phyloP scores from a whole-genome alignment of 2,888 invertebrate species.

The Drosophila vallismaia region DNA sequence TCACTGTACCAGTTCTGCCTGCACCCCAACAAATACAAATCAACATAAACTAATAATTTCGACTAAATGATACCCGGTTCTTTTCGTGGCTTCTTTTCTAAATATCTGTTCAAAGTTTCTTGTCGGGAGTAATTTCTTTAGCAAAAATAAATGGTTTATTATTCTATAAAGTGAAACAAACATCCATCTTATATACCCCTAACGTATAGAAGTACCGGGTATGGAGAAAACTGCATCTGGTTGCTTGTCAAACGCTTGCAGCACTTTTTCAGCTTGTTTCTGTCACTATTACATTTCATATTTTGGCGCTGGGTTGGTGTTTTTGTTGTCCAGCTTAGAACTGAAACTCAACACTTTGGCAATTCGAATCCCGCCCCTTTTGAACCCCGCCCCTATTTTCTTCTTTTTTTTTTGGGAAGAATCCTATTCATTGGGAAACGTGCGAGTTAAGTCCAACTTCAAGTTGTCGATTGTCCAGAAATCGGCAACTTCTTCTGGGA shows the following conservation, averaged over 20 bases:
- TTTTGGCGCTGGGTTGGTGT: slow-evolving; percentile 45
- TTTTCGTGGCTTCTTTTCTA: not conserved
- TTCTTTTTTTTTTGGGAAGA: no score
- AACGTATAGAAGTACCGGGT: not conserved
- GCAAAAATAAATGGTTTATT: not conserved
- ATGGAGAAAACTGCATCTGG: slow-evolving; percentile 24
- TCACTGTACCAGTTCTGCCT: slow-evolving; percentile 23
- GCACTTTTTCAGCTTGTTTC: slow-evolving; percentile 65
- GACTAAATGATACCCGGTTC: not conserved
- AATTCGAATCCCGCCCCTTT: not conserved
- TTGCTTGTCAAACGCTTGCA: slow-evolving; percentile 65
- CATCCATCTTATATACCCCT: not conserved
- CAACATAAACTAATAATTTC: not conserved
- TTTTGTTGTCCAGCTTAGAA: slow-evolving; percentile 32
- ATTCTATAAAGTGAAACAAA: not conserved
- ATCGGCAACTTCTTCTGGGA: not conserved
- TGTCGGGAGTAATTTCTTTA: not conserved
- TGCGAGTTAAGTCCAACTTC: slow-evolving; percentile 13
- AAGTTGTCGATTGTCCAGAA: slow-evolving; percentile 6
- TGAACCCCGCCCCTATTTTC: slow-evolving; percentile 1
- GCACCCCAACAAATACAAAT: no score
- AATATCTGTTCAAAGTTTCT: not conserved
- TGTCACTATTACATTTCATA: slow-evolving; percentile 76
- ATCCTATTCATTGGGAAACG: slow-evolving; percentile 10
- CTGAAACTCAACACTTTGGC: slow-evolving; percentile 21